A percentile compares a stretch with the other conserved stretches of the same genome.
phyloP scores from a whole-genome alignment of 2,113 vertebrate species.

The Vulpes lagopus region DNA sequence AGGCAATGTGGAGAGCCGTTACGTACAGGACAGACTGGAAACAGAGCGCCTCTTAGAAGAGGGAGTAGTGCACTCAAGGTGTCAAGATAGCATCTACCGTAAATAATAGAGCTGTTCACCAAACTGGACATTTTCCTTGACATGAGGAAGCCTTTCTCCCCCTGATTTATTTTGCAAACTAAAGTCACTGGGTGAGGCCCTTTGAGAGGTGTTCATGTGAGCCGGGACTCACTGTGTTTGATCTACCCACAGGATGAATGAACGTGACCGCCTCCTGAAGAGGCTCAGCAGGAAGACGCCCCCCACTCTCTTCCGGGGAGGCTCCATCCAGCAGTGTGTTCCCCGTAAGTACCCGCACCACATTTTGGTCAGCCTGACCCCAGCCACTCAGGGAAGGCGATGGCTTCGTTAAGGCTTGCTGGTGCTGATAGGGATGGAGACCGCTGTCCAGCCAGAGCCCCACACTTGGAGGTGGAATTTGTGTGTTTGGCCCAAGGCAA shows the following conservation, averaged over 20 bases:
- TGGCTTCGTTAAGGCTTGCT: background rate
- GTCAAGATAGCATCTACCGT: constrained; percentile 1
- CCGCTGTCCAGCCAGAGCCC: constrained; percentile 68
- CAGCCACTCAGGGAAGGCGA: background rate
- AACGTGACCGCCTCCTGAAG: constrained; percentile 98
- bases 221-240: constrained; percentile 64
- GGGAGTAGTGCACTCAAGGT: background rate
- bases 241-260: constrained; percentile 92
- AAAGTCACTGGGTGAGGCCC: background rate
- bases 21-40: background rate
- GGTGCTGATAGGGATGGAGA: constrained; percentile 40
- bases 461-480: constrained; percentile 74
- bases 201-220: background rate
- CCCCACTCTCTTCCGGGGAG: constrained; percentile 94
- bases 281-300: constrained; percentile 97
- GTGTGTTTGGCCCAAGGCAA: constrained; percentile 75
- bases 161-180: constrained; percentile 50
- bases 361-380: background rate
- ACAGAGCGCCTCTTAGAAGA: constrained; percentile 62
- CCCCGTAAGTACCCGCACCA: constrained; percentile 92
- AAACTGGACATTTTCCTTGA: background rate
- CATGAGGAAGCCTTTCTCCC: background rate
- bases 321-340: constrained; percentile 96
- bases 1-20: background rate
- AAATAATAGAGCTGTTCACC: background rate